Evolutionary conservation across 2,888 invertebrate species (phyloP), one percentile per base, ranked within the genome.

Genomic region (Epistrophella euchroma): DNA sequence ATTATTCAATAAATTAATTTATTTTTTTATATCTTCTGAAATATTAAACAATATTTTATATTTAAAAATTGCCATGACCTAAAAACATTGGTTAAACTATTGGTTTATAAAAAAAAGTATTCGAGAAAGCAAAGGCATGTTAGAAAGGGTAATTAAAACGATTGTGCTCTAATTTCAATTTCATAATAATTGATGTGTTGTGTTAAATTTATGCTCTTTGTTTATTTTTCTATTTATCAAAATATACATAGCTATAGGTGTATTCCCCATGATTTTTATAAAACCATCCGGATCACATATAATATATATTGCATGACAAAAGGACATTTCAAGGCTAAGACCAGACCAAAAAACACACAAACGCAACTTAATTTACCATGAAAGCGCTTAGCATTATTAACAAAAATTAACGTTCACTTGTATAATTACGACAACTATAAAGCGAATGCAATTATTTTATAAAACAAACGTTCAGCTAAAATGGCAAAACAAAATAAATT

Each of bases 331-430:
- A 86, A 86, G 86, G 86, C 73, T 86, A 58, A 58, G 40, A 56
- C 43, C 43, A 2, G 68, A 52, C 43, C 25, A 35, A 45, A 35
- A 45, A 45, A 13, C n/a, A 64, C 70, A 50, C 81, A 74, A 73
- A 71, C 58, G 66, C 64, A 74, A 73, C 62, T 58, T 55, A 60
- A 52, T 70, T 82, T 71, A 81, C 86, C 86, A 86, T 86, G 86
- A 86, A 86, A 86, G 86, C 86, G 86, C 86, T 86, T 86, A 86
- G 82, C 86, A 86, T 86, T 86, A 86, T 86, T 86, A 86, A 86
- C 86, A 81, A 86, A 86, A 86, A 86, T 81, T 86, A 86, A 86
- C 86, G 77, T 86, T 81, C 64, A 71, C 82, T 77, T 78, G 74
- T 77, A 82, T 86, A 86, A 86, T 86, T 86, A 81, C 86, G 58